Conservation (phyloP, 2,888 invertebrate genomes). For the Lochmaea capreae region DNA sequence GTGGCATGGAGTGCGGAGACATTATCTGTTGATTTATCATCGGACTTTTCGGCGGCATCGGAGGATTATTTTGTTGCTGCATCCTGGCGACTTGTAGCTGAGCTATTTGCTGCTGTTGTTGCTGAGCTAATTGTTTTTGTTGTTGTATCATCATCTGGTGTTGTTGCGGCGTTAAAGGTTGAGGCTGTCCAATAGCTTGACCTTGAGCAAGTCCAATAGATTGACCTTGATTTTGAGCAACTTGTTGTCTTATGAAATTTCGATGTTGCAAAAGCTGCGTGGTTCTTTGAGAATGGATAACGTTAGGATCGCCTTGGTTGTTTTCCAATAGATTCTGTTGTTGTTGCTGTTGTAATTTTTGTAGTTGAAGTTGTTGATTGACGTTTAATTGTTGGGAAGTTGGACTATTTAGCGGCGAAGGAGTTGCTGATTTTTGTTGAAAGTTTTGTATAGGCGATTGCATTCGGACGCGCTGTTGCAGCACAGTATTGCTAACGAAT, state of each 20-base stretch:
- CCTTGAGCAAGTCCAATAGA: slow-evolving; percentile 58
- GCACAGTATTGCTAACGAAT: slow-evolving; percentile 55
- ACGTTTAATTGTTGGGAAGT: slow-evolving; percentile 60
- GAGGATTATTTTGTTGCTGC: slow-evolving; percentile 60
- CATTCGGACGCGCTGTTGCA: slow-evolving; percentile 59
- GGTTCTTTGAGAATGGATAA: slow-evolving; percentile 63
- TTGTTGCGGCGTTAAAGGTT: slow-evolving; percentile 60
- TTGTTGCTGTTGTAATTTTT: slow-evolving; percentile 65
- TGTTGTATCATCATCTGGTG: slow-evolving; percentile 62
- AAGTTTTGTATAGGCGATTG: slow-evolving; percentile 59
- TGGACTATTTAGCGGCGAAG: slow-evolving; percentile 63
- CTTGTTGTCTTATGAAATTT: slow-evolving; percentile 61
- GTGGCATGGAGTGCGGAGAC: slow-evolving; percentile 65
- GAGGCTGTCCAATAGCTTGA: slow-evolving; percentile 55
- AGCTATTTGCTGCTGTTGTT: slow-evolving; percentile 57
- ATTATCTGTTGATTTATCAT: slow-evolving; percentile 63
- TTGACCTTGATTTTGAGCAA: slow-evolving; percentile 57
- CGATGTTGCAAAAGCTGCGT: slow-evolving; percentile 61
- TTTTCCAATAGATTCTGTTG: slow-evolving; percentile 54
- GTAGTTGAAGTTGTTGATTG: slow-evolving; percentile 56
- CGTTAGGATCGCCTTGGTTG: slow-evolving; percentile 65
- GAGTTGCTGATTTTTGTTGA: slow-evolving; percentile 62
- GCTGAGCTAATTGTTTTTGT: slow-evolving; percentile 55
- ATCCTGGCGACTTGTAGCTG: slow-evolving; percentile 66
- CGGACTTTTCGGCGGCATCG: slow-evolving; percentile 70